Conservation (phyloP, 2,113 vertebrate species). For the Eidolon helvum region DNA sequence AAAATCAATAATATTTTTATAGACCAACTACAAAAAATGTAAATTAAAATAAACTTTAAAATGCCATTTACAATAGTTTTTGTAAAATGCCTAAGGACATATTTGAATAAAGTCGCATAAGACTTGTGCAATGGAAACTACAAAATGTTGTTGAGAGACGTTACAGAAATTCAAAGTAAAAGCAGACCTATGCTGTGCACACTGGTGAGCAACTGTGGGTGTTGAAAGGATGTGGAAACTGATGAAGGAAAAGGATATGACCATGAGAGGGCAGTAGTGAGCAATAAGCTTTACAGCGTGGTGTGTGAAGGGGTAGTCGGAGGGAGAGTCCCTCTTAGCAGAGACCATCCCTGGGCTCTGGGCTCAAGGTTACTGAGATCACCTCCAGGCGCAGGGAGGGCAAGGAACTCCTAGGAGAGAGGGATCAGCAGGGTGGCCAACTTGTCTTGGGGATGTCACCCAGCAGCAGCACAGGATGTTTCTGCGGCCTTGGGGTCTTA, state of each 20-base stretch:
- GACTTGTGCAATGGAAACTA: neutral
- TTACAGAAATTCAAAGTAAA: neutral
- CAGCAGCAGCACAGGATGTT: too few species aligned
- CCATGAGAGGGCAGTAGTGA: neutral
- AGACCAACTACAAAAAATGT: neutral
- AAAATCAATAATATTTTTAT: neutral
- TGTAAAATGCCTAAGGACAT: neutral
- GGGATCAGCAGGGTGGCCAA: neutral
- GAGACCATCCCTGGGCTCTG: neutral
- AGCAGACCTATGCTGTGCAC: too few species aligned
- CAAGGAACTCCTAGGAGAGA: neutral
- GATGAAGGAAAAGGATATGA: neutral
- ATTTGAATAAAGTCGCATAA: neutral
- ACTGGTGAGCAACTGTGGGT: too few species aligned
- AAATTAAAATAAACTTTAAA: neutral
- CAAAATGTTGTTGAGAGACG: neutral
- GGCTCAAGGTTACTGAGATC: too few species aligned
- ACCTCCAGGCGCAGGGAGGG: too few species aligned
- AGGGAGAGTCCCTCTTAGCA: neutral
- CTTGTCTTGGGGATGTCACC: neutral
- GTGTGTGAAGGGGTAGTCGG: neutral
- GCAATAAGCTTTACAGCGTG: neutral
- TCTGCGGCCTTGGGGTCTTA: neutral
- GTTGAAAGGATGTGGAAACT: neutral
- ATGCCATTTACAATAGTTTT: neutral